Evolutionary conservation across 30 jellyfish, hydroid and myxozoan genomes (phyloP).

Genomic region (Pseudorhiza aurosa): DNA sequence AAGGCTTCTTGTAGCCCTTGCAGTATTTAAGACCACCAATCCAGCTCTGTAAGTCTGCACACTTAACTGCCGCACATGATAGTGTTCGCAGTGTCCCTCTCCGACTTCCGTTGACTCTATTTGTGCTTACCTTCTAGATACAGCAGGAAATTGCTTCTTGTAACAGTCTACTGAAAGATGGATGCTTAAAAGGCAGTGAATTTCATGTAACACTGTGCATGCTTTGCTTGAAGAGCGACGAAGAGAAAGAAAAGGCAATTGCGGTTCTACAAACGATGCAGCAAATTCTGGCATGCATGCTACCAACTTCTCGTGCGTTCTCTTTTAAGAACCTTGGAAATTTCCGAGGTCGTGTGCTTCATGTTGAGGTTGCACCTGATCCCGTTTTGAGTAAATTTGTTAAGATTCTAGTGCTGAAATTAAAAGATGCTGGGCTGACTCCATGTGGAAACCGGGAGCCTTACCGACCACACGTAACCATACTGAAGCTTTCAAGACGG

Average conservation of each 20-base stretch:
- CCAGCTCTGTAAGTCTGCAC: neutral
- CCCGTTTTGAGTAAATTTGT: constrained; percentile 72
- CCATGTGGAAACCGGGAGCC: constrained; percentile 84
- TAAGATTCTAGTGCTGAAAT: constrained; percentile 59
- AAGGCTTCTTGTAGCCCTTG: too few relatives aligned
- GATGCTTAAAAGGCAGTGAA: constrained; percentile 51
- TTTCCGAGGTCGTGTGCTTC: constrained; percentile 87
- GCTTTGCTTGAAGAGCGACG: constrained; percentile 79
- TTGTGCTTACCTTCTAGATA: constrained; percentile 64
- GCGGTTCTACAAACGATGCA: constrained; percentile 64
- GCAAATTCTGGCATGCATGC: constrained; percentile 76
- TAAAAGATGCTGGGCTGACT: constrained; percentile 82
- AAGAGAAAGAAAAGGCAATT: constrained; percentile 68
- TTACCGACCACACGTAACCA: constrained; percentile 86
- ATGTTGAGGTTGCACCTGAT: constrained; percentile 59
- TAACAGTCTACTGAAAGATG: constrained; percentile 76
- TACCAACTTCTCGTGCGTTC: constrained; percentile 61
- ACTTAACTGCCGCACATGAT: neutral
- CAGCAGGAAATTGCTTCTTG: constrained; percentile 79
- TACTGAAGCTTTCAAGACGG: constrained; percentile 84
- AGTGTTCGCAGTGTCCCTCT: neutral
- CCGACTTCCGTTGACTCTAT: neutral
- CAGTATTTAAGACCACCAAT: too few relatives aligned
- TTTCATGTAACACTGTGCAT: constrained; percentile 91
- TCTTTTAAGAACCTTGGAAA: constrained; percentile 51